Base-by-base conservation (phyloP, 2,888 invertebrate genomes). In the Drosophila suboccidentalis region DNA sequence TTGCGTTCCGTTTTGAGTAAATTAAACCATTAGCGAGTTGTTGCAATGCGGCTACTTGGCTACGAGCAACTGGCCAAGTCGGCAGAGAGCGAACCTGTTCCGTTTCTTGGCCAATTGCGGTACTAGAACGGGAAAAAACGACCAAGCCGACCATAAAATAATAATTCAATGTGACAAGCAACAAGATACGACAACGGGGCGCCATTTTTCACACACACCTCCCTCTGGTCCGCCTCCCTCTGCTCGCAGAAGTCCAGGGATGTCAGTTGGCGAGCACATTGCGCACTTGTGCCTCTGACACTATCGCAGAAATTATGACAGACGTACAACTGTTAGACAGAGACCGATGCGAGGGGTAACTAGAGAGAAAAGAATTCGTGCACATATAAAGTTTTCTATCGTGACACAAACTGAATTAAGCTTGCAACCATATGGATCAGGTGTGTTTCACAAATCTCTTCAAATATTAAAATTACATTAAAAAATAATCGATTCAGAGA, bases 91-190 rank as follows among this genome's bases (percentile, higher is more conserved):
- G 57, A 86, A 85, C 84, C 88, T 81, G 84, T 88, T 85, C 69
- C 65, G 50, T 62, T 79, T 67, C 66, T 70, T 69, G 70, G 76
- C 60, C 70, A 74, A 62, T 71, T 77, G 67, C 68, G 47, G 61
- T 78, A 73, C 66, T 68, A 75, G 69, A 78, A 55, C 69, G 49
- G 51, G 47, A 64, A 66, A 76, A 29, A 78, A 68, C 72, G 47
- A 60, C 46, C 72, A 41, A 58, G 50, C 57, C 65, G 78, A 71
- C 81, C 75, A 83, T 84, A 88, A 88, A 84, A 84, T 88, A 88
- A 88, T 84, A 84, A 84, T 88, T 86, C 84, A 84, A 84, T 88
- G 88, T 88, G 84, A 84, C 84, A 83, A 63, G 70, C 77, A 75
- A 85, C 84, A 85, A 85, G 84, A 85, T 88, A 85, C 72, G 79